Conservation (phyloP, 92 coral and sea anemone genomes). For the Heteractis magnifica region DNA sequence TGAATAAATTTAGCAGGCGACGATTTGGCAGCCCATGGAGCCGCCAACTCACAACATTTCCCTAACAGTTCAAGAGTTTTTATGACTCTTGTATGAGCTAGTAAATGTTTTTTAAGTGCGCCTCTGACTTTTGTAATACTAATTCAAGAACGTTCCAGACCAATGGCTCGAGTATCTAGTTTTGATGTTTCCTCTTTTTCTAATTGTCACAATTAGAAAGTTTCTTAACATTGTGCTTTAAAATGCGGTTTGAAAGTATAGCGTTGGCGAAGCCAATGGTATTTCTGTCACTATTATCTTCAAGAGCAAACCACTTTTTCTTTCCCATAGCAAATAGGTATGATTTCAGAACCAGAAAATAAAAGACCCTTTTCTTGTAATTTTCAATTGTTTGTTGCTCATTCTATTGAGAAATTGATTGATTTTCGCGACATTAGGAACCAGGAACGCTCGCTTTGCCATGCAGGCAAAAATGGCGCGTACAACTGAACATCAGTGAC, state of each 20-base stretch:
- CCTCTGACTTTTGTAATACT: neutral
- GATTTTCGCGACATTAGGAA: neutral
- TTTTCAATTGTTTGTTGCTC: neutral
- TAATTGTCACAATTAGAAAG: neutral
- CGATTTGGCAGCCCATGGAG: neutral
- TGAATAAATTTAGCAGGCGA: neutral
- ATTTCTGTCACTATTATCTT: neutral
- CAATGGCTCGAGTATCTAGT: neutral
- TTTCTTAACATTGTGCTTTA: neutral
- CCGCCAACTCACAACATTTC: slow-evolving; percentile 7
- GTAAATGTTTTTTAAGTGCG: neutral
- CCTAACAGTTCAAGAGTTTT: neutral
- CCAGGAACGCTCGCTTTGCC: neutral
- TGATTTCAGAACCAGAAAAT: too few species aligned
- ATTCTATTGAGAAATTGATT: neutral
- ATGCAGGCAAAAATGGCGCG: neutral
- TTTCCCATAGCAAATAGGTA: neutral
- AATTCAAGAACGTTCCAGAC: slow-evolving; percentile 6
- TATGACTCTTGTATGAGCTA: neutral
- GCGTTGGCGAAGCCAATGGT: neutral
- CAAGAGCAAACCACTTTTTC: neutral
- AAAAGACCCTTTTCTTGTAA: too few species aligned
- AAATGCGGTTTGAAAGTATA: neutral
- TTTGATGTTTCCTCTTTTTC: neutral
- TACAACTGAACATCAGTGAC: neutral